Evolutionary conservation across 64 coral and sea anemone genomes (phyloP).

Genomic region (Dendrophyllia cribrosa): DNA sequence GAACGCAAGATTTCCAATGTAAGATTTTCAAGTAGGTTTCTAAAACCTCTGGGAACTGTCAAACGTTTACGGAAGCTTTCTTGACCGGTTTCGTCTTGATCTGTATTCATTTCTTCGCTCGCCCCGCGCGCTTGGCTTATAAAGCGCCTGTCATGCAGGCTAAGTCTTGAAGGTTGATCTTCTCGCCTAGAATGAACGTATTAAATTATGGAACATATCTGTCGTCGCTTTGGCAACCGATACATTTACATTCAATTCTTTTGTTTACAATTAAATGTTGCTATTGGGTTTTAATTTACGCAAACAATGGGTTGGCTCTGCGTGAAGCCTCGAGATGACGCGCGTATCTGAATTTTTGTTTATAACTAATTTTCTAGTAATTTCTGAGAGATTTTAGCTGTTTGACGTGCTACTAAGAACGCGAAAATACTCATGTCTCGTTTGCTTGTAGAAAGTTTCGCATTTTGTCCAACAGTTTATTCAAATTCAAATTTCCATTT

Average conservation of each 20-base stretch:
- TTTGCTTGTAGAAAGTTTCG: neutral
- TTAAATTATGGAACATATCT: neutral
- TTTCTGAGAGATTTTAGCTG: neutral
- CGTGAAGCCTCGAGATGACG: neutral
- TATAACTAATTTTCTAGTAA: neutral
- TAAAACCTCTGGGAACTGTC: slow-evolving; percentile 82
- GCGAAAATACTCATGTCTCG: neutral
- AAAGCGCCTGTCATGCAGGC: too few relatives aligned
- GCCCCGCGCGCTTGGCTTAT: neutral
- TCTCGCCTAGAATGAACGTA: neutral
- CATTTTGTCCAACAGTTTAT: neutral
- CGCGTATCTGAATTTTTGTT: neutral
- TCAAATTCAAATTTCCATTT: neutral
- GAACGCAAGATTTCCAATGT: slow-evolving; percentile 77
- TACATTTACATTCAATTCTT: slow-evolving; percentile 30
- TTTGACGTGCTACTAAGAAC: neutral
- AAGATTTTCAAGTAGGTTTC: slow-evolving; percentile 83
- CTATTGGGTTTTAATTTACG: slow-evolving; percentile 37
- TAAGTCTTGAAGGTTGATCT: neutral
- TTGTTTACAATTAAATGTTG: slow-evolving; percentile 15
- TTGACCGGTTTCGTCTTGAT: neutral
- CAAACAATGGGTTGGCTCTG: neutral
- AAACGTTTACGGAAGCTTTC: slow-evolving; percentile 14
- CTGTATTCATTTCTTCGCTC: neutral
- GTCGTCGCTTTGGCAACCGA: slow-evolving; percentile 38